Base-by-base conservation (phyloP, 2,113 vertebrate genomes). In the Tinamus guttatus region DNA sequence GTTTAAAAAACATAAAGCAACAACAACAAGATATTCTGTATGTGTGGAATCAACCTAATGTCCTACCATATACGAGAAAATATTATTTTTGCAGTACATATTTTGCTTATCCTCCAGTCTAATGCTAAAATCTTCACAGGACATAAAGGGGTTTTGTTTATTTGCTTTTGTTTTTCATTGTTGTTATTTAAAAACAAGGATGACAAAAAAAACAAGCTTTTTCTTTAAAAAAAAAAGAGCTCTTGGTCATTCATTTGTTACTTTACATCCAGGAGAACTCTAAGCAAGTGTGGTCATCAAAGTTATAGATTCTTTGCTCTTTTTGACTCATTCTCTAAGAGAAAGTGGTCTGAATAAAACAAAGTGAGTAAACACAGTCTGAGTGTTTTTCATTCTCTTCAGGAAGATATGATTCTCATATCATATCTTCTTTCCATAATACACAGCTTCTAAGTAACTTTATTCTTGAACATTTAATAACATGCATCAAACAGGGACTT, bases 31-130 rank as follows among this genome's bases (percentile, higher is more conserved):
- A 22, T 59, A 1, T 1, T 51, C 9, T 34, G 3, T 54, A 6
- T 45, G 13, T 22, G 8, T 22, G 17, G 2, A 81, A 68, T 1
- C 45, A 71, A 12, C 14, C 47, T 71, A 52, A 71, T 7, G 27
- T 52, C 25, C n/a, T 71, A 17, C 16, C 4, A 7, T 18, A 28
- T 28, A 49, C 12, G 16, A 49, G 24, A 56, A 52, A 30, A 0
- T 0, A 7, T 16, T 63, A 6, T 40, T 25, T 82, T 85, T 80
- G 4, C 6, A 69, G 25, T 4, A 19, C 21, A 3, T 1, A 41
- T 82, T 56, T 58, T 67, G 59, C 4, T 79, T 63, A 2, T 71
- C 7, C 13, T 85, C 18, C 30, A 77, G 3, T 17, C 9, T 68
- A 73, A 52, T 10, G 5, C 8, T 86, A n/a, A 83, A 76, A 41